Evolutionary conservation across 2,888 invertebrate species (phyloP).

Genomic region (Drosophila suboccidentalis): DNA sequence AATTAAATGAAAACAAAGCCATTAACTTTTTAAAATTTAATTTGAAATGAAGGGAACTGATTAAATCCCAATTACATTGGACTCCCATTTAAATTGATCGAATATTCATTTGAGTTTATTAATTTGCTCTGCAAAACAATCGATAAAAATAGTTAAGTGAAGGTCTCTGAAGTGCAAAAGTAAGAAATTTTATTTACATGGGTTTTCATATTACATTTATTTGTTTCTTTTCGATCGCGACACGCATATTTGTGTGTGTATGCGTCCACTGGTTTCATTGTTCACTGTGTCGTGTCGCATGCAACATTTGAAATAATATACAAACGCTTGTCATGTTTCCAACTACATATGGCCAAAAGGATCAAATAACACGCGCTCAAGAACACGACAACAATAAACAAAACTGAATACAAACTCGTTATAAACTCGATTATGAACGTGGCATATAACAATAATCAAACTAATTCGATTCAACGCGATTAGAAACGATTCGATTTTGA

Average conservation of each 20-base stretch:
- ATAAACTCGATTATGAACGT: constrained; percentile 36
- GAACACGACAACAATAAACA: constrained; percentile 26
- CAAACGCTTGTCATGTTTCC: constrained; percentile 45
- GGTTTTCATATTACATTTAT: background rate
- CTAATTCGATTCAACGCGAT: constrained; percentile 24
- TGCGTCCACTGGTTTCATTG: constrained; percentile 1
- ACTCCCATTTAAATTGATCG: background rate
- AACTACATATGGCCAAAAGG: constrained; percentile 40
- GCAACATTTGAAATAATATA: constrained; percentile 48
- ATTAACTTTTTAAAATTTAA: constrained; percentile 1
- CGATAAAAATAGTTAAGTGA: constrained; percentile 23
- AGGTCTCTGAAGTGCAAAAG: background rate
- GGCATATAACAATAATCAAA: constrained; percentile 27
- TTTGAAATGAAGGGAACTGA: constrained; percentile 4
- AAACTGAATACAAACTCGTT: constrained; percentile 30
- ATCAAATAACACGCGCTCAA: constrained; percentile 52
- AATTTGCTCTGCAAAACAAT: constrained; percentile 7
- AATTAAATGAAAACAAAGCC: background rate
- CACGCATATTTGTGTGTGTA: constrained; percentile 33
- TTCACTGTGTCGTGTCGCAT: constrained; percentile 48
- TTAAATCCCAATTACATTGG: constrained; percentile 1
- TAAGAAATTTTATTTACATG: background rate
- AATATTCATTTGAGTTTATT: constrained; percentile 3
- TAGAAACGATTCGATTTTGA: constrained; percentile 7
- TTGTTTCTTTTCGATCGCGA: constrained; percentile 36